Base-by-base conservation (phyloP, 2,797 vertebrate genomes). In the Argentina silus region DNA sequence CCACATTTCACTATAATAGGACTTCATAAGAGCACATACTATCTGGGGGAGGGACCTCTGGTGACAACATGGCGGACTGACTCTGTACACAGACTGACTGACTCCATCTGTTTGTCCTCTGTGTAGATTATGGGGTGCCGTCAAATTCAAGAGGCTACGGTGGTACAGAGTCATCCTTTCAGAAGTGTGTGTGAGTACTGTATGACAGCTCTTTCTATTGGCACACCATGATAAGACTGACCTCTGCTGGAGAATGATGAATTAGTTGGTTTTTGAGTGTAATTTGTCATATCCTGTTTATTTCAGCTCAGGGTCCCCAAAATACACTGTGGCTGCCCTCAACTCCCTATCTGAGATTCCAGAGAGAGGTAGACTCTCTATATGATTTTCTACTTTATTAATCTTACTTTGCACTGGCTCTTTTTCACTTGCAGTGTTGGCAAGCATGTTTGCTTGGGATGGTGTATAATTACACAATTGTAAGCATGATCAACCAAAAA, bases 141-240 rank as follows among this genome's bases (percentile, higher is more conserved):
- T 76, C 80, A 71, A 91, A 85, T 80, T 86, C 86, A 15, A 85
- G 85, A 80, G 87, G 86, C 77, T 92, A 89, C 75, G 80, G 88
- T 4, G 86, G 88, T 67, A 85, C 87, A 50, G 91, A 91, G 60
- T 90, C 90, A 36, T 87, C 90, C 43, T 93, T 91, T 70, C 91
- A 91, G 76, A 92, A 90, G 85, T 91, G 84, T 82, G 84, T 88
- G 93, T 92, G 83, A 92, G 93, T 83, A 44, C 43, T 17, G 2
- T 8, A 67, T 53, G 42, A 8, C 56, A 59, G 11, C 3, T 36
- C 27, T 36, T 36, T 36, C 27, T 36, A 36, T 36, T 36, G 27
- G 27, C 27, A 36, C 27, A 36, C 27, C 27, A 36, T 36, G 27
- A 36, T 4, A 4, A 36, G 27, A 36, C 27, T 36, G 27, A 36